Conservation (phyloP, 2,888 invertebrate genomes). For the Caenorhabditis angaria region DNA sequence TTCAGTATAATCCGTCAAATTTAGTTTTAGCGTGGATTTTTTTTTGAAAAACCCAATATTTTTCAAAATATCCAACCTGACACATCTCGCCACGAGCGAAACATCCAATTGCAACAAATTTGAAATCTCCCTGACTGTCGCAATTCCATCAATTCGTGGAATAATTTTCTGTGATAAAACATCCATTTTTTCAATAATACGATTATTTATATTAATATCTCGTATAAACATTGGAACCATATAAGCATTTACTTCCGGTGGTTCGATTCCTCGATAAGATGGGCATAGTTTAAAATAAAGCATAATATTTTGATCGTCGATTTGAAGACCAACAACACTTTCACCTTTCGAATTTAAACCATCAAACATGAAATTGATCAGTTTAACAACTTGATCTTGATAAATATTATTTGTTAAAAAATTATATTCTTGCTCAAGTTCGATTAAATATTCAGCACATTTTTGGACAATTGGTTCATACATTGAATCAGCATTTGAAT, state of each 20-base stretch:
- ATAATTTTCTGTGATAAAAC: conserved; percentile 70
- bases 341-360: conserved; percentile 62
- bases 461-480: conserved; percentile 72
- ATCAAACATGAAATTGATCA: conserved; percentile 60
- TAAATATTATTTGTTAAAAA: conserved; percentile 52
- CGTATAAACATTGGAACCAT: conserved; percentile 68
- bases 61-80: conserved; percentile 31
- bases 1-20: not conserved
- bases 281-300: conserved; percentile 67
- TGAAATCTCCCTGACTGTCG: conserved; percentile 66
- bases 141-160: conserved; percentile 66
- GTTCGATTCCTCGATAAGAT: conserved; percentile 63
- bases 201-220: conserved; percentile 23
- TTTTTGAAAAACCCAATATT: not conserved
- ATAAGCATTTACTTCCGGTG: conserved; percentile 60
- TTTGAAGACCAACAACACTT: conserved; percentile 56
- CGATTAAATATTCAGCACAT: conserved; percentile 67
- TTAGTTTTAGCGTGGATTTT: not conserved
- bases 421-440: conserved; percentile 63
- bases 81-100: conserved; percentile 52
- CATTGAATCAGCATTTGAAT: conserved; percentile 59
- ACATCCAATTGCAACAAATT: conserved; percentile 56
- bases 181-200: conserved; percentile 65
- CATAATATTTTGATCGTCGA: conserved; percentile 43
- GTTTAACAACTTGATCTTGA: conserved; percentile 39